Evolutionary conservation across 2,888 invertebrate species (phyloP), one percentile per base, ranked within the genome.

Genomic region (Polylopha cassiicola): DNA sequence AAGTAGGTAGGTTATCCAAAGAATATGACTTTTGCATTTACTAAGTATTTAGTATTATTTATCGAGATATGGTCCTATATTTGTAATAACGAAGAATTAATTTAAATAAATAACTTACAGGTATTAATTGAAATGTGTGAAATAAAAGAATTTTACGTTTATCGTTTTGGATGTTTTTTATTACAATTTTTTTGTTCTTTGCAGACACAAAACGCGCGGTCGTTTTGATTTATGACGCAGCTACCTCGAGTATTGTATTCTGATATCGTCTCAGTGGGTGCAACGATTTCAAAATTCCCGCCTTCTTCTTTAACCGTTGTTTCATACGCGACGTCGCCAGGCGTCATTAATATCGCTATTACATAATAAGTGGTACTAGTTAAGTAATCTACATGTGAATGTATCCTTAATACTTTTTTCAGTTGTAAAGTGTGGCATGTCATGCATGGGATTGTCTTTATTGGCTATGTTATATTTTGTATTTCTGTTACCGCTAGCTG

Each of bases 241-340:
- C 49, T 55, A 1, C 75, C 73, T 43, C 50, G 57, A 4, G 32
- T 29, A 39, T 70, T 73, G 39, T 74, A 73, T 21, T 51, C 39
- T 3, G 64, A 53, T 41, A 74, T 64, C 2, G 61, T 60, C 58
- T 89, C 89, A 9, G 90, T 84, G 14, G 86, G 85, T 2, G 87
- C 87, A 10, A 88, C 64, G 26, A 90, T 55, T 41, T 70, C 62
- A 28, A 87, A 84, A 27, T 64, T 58, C 6, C 65, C 58, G 2
- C 55, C 65, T 26, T 65, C 52, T 41, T 80, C 73, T 14, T 81
- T 71, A 4, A 93, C 79, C 0, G 91, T 91, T 1, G 88, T 88
- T 70, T 93, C 92, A 53, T 89, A 93, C 17, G 86, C 71, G 0
- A 88, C 90, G 28, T 86, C 72, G 3, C 89, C 90, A 0, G 92